These are phyloP conservation scores for Leptinotarsa juncta DNA, from an alignment of 2,888 invertebrate species.

Conservation along the genomic window DNA sequence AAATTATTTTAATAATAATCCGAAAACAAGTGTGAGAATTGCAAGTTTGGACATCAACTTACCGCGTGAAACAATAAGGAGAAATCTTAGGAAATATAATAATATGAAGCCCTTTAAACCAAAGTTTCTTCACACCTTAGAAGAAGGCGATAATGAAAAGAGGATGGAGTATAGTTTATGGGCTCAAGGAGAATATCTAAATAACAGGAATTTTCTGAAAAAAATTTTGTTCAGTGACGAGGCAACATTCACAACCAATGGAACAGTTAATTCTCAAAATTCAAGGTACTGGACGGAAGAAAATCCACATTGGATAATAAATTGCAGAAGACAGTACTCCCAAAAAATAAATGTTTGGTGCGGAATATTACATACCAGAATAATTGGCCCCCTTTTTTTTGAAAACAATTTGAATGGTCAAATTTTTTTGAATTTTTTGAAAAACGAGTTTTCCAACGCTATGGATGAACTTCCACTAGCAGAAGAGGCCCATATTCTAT, in stretches of 20 bases:
- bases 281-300: slow-evolving; percentile 7
- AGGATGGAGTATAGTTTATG: too few relatives aligned
- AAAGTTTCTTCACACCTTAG: not conserved
- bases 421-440: not conserved
- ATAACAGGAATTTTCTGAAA: not conserved
- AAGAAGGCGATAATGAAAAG: too few relatives aligned
- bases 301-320: slow-evolving; percentile 8
- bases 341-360: slow-evolving; percentile 1
- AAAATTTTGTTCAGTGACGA: slow-evolving; percentile 15
- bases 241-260: slow-evolving; percentile 8
- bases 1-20: not conserved
- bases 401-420: not conserved
- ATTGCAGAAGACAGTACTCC: slow-evolving; percentile 19
- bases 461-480: not conserved
- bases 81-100: not conserved
- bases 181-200: too few relatives aligned
- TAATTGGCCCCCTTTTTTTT: not conserved
- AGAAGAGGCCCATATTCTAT: not conserved
- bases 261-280: slow-evolving; percentile 20
- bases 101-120: not conserved
- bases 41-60: not conserved
- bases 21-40: not conserved
- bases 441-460: slow-evolving; percentile 6
- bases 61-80: not conserved
- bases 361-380: too few relatives aligned